phyloP scores from a whole-genome alignment of 1,140 invertebrate species.

The Papilio glaucus region DNA sequence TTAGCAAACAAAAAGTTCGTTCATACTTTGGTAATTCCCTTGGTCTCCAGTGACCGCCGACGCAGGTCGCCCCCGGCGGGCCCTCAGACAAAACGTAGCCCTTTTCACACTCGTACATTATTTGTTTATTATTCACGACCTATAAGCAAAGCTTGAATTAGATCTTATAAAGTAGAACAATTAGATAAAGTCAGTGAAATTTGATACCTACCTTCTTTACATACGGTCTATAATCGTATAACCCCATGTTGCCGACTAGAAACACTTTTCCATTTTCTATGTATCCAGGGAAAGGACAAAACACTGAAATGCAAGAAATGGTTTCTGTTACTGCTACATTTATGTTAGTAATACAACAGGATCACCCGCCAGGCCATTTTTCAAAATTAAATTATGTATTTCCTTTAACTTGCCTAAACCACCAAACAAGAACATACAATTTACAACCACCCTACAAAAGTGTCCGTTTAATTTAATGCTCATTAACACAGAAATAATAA shows the following conservation, averaged over 20 bases:
- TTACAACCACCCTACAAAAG: too few species aligned
- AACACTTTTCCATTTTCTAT: constrained; percentile 96
- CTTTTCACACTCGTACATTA: constrained; percentile 98
- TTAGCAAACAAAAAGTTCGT: not conserved
- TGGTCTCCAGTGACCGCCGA: constrained; percentile 95
- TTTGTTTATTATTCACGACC: constrained; percentile 96
- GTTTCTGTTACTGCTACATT: not conserved
- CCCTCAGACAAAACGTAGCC: constrained; percentile 94
- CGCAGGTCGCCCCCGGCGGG: constrained; percentile 95
- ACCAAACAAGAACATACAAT: too few species aligned
- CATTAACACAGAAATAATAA: too few species aligned
- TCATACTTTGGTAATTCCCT: constrained; percentile 88
- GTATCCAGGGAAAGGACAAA: constrained; percentile 96
- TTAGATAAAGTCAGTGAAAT: not conserved
- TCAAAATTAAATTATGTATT: too few species aligned
- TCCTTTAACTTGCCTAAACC: too few species aligned
- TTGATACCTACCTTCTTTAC: constrained; percentile 90
- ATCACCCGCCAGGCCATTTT: too few species aligned
- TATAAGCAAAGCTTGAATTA: constrained; percentile 48
- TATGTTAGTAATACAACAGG: too few species aligned
- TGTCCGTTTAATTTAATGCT: too few species aligned
- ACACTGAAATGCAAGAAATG: constrained; percentile 86
- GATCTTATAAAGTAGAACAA: not conserved
- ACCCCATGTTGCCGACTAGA: constrained; percentile 97
- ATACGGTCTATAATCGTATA: constrained; percentile 98